Conservation (phyloP, 2,888 invertebrate species). For the Alentia gelatinosa region DNA sequence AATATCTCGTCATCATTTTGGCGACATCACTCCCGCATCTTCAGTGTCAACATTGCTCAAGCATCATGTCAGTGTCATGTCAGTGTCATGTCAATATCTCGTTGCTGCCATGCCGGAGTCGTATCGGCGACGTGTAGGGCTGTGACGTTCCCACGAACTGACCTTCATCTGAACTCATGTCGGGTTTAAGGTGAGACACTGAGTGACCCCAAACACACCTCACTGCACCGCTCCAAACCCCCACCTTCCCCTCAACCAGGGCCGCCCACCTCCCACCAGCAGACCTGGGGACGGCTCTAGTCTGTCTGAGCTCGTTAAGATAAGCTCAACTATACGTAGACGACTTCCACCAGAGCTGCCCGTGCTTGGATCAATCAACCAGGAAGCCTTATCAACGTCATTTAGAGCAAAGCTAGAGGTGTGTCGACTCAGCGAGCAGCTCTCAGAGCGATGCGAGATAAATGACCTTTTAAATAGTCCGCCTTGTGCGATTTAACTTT, state of each 20-base stretch:
- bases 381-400: neutral
- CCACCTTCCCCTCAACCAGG: neutral
- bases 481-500: too few relatives aligned
- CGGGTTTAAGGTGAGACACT: neutral
- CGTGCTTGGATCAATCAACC: neutral
- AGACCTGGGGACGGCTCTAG: neutral
- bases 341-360: neutral
- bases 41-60: too few relatives aligned
- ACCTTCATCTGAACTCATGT: neutral
- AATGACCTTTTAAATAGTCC: too few relatives aligned
- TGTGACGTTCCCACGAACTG: neutral
- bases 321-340: neutral
- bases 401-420: too few relatives aligned
- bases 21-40: too few relatives aligned
- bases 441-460: too few relatives aligned
- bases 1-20: too few relatives aligned
- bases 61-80: too few relatives aligned
- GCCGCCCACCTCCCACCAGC: neutral
- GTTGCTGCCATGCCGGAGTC: too few relatives aligned
- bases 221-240: neutral
- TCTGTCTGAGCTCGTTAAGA: slow-evolving; percentile 1
- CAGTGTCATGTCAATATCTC: too few relatives aligned
- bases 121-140: too few relatives aligned
- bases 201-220: neutral
- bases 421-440: too few relatives aligned